A percentile compares a stretch with the other conserved stretches of the same genome.
Evolutionary conservation across 2,797 vertebrate genomes (phyloP).

Genomic region (Adrianichthys oophorus): DNA sequence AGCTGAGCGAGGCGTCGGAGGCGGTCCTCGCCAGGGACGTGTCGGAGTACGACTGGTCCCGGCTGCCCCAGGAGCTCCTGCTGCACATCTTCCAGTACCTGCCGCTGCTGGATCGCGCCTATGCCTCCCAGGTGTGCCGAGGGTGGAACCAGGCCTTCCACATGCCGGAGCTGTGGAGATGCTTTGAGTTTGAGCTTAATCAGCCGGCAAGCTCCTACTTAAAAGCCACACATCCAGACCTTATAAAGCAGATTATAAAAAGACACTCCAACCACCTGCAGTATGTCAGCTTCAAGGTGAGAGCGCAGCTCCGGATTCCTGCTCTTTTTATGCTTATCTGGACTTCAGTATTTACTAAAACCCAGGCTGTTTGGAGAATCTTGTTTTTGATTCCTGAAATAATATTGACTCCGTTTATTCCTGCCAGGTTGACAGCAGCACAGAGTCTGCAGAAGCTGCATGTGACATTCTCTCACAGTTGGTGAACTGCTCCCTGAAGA

Average conservation of each 20-base stretch:
- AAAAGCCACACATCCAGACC: conserved; percentile 95
- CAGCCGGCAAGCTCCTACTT: conserved; percentile 95
- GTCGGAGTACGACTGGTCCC: conserved; percentile 79
- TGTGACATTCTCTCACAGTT: conserved; percentile 97
- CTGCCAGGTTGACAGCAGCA: conserved; percentile 95
- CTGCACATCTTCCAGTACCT: conserved; percentile 94
- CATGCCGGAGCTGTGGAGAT: conserved; percentile 97
- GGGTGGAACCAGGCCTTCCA: conserved; percentile 96
- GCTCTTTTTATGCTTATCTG: too few species aligned
- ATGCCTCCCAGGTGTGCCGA: conserved; percentile 92
- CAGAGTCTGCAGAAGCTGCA: conserved; percentile 95
- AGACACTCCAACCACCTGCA: conserved; percentile 96
- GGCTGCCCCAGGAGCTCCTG: conserved; percentile 90
- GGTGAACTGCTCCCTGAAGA: conserved; percentile 98
- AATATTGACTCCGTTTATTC: conserved; percentile 5
- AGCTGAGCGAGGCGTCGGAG: conserved; percentile 37
- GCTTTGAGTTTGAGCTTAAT: conserved; percentile 97
- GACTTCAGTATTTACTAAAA: too few species aligned
- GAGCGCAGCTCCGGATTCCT: neutral
- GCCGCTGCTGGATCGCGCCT: conserved; percentile 92
- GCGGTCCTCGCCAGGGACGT: neutral
- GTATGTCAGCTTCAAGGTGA: conserved; percentile 98
- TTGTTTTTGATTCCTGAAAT: neutral
- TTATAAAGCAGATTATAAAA: conserved; percentile 98
- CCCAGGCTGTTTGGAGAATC: neutral